phyloP scores from a whole-genome alignment of 2,797 vertebrate species.

The Propithecus perrieri region DNA sequence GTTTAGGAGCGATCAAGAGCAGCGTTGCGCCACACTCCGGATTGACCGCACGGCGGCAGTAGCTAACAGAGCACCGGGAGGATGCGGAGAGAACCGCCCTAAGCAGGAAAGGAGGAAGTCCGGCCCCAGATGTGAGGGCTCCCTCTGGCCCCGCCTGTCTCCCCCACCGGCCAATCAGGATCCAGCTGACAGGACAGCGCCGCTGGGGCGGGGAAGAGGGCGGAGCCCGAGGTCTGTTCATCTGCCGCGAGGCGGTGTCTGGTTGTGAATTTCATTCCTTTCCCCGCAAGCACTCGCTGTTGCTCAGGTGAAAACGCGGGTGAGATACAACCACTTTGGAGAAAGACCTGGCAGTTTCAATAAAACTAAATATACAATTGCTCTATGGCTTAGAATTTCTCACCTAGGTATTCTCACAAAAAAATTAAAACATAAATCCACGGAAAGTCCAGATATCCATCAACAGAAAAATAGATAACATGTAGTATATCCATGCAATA shows the following conservation, averaged over 20 bases:
- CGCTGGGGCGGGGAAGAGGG: not conserved
- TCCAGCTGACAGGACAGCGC: accelerated
- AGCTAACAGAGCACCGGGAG: accelerated
- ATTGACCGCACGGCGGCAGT: not conserved
- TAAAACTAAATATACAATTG: conserved; percentile 11
- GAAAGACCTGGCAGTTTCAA: not conserved
- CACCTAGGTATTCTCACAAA: not conserved
- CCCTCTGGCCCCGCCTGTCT: conserved; percentile 34
- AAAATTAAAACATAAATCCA: conserved; percentile 18
- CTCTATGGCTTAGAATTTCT: not conserved
- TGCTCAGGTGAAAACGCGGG: not conserved
- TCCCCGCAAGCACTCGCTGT: not conserved
- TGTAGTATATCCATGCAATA: not conserved
- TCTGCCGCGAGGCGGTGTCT: accelerated
- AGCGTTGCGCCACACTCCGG: not conserved
- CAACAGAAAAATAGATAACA: not conserved
- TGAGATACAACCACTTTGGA: not conserved
- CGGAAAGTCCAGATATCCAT: not conserved
- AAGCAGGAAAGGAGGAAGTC: not conserved
- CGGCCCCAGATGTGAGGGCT: accelerated
- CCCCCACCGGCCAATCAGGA: not conserved
- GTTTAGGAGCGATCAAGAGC: not conserved
- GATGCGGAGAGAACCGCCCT: accelerated
- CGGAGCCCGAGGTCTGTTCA: not conserved
- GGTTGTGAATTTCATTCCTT: not conserved